Base-by-base conservation (phyloP, 2,888 invertebrate genomes). In the Notodonta ziczac region DNA sequence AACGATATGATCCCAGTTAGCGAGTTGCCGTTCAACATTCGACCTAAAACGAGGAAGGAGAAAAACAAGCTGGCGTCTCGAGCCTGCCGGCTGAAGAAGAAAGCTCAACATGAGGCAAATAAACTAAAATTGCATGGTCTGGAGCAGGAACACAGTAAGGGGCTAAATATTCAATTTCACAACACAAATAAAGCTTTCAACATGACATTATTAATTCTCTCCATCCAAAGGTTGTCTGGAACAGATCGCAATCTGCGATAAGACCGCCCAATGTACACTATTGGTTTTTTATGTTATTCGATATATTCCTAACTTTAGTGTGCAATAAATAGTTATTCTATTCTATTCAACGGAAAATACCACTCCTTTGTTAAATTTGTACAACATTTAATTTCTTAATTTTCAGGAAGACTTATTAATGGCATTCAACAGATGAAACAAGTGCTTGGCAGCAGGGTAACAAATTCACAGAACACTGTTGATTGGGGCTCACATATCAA, bases 51-150 rank as follows among this genome's bases (percentile, higher is more conserved):
- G n/a, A 95, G 99, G 60, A 99, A 99, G 88, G 99, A 99, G 88
- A 99, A 99, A 87, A 99, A 99, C 87, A 99, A 99, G 91, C 94
- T 99, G 60, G 99, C 99, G 10, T 99, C 99, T 0, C 96, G 99
- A 67, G 99, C 99, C 44, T 99, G 99, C 86, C 96, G 99, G 46
- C 94, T 99, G 81, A 99, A 99, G 95, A 99, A 99, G 91, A 99
- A 99, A 92, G 99, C 99, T 5, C 99, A 99, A 85, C 99, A 99
- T 87, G 99, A 99, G 90, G 99, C 99, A 3, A 99, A 99, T 86
- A 99, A 99, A 92, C 96, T 99, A 61, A 99, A 99, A 93, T 93
- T 99, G 4, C 97, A 96, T 84, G 99, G 99, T 48, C 94, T 99
- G 75, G 98, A 99, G 88, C 95, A 96, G 79, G 99, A 99, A 91